These are phyloP conservation scores for Otus sunia DNA, from an alignment of 2,113 vertebrate genomes.

Conservation along the genomic window DNA sequence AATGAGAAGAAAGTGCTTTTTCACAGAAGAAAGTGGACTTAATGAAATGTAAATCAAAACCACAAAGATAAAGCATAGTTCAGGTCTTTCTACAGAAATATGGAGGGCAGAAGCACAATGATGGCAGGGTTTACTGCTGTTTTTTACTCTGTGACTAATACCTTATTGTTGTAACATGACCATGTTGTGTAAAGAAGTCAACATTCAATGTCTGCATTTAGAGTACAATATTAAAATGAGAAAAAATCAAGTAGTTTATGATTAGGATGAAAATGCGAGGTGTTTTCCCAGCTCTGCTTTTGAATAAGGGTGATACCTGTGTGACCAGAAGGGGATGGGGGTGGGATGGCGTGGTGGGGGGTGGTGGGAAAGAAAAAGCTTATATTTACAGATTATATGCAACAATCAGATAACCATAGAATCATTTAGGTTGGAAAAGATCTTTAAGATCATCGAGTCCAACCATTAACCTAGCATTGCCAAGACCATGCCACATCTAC, in stretches of 20 bases:
- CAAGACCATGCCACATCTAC: not conserved
- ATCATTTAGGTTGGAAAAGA: not conserved
- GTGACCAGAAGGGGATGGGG: rapidly evolving
- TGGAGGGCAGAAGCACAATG: not conserved
- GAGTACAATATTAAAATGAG: not conserved
- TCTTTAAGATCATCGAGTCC: not conserved
- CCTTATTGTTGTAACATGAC: not conserved
- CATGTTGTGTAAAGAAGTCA: not conserved
- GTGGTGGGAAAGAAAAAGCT: not conserved
- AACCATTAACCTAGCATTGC: not conserved
- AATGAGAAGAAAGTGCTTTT: not conserved
- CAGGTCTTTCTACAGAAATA: not conserved
- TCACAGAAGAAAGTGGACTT: not conserved
- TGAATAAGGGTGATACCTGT: not conserved
- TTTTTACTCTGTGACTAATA: not conserved
- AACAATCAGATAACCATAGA: not conserved
- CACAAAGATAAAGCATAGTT: not conserved
- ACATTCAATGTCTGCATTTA: not conserved
- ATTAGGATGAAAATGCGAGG: not conserved
- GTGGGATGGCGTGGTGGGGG: rapidly evolving
- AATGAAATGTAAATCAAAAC: constrained; percentile 19
- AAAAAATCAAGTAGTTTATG: not conserved
- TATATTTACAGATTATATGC: not conserved
- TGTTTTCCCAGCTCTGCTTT: not conserved
- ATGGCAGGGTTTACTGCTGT: not conserved